Percentiles rank a stretch among this genome's conserved stretches.
Evolutionary conservation across 1,140 invertebrate species (phyloP).

Genomic region (Zophobas morio): DNA sequence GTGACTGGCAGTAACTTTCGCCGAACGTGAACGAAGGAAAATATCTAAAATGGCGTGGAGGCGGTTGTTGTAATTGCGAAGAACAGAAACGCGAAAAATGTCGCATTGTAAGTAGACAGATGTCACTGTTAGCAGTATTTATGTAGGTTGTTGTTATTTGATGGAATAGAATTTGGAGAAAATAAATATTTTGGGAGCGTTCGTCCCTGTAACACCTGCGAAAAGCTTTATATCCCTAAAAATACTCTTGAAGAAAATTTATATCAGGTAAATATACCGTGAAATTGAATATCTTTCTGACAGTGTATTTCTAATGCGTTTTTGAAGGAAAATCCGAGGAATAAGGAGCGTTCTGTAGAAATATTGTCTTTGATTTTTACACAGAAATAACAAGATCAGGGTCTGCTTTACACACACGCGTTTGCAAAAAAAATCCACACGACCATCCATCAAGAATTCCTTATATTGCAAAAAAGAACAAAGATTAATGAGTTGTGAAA

Average conservation of each 20-base stretch:
- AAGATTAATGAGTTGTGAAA: conserved; percentile 38
- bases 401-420: conserved; percentile 10
- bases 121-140: background rate
- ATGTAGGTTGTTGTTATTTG: conserved; percentile 10
- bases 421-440: conserved; percentile 10
- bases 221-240: conserved; percentile 51
- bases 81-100: background rate
- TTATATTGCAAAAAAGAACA: conserved; percentile 27
- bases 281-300: conserved; percentile 54
- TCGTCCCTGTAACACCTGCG: conserved; percentile 48
- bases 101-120: background rate
- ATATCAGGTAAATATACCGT: conserved; percentile 54
- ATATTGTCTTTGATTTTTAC: conserved; percentile 42
- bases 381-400: conserved; percentile 35
- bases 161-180: conserved; percentile 16
- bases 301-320: conserved; percentile 52
- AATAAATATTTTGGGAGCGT: conserved; percentile 44
- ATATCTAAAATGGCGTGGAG: too few species aligned
- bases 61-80: too few species aligned
- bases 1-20: too few species aligned
- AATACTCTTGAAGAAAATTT: conserved; percentile 47
- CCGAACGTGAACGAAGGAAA: too few species aligned
- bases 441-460: conserved; percentile 10
- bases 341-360: conserved; percentile 36
- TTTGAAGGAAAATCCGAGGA: conserved; percentile 27